Conservation (phyloP, 2,797 vertebrate genomes). For the Acestrorhynchus altus region DNA sequence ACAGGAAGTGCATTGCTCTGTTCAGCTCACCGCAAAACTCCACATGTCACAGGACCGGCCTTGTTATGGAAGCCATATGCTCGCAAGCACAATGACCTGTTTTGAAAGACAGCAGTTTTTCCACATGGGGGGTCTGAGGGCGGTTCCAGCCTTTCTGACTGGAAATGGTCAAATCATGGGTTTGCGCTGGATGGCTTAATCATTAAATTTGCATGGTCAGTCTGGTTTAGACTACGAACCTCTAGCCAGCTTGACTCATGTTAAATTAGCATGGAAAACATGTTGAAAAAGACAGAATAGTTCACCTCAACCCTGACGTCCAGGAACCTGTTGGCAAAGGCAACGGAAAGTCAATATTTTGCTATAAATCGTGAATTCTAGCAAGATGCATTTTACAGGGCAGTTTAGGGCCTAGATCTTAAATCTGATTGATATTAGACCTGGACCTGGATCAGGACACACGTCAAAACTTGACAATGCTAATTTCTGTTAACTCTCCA, state of each 20-base stretch:
- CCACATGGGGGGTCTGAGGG: not conserved
- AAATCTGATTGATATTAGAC: too few relatives aligned
- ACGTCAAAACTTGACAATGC: too few relatives aligned
- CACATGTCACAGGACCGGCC: slow-evolving; percentile 11
- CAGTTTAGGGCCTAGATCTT: not conserved
- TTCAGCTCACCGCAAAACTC: not conserved
- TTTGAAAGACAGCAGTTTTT: not conserved
- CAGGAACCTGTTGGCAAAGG: not conserved
- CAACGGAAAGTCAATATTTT: not conserved
- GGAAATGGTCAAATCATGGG: not conserved
- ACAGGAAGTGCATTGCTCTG: slow-evolving; percentile 63
- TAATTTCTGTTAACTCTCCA: too few relatives aligned
- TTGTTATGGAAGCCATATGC: slow-evolving; percentile 1
- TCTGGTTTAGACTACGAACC: not conserved
- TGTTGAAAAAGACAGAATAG: not conserved
- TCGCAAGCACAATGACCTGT: not conserved
- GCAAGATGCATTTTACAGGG: not conserved
- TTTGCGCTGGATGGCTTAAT: not conserved
- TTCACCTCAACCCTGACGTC: not conserved
- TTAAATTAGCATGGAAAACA: not conserved
- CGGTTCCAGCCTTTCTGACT: not conserved
- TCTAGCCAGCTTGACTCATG: not conserved
- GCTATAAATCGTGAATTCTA: not conserved
- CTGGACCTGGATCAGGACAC: too few relatives aligned
- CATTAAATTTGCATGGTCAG: not conserved